Evolutionary conservation across 2,888 invertebrate genomes (phyloP), one percentile per base, ranked within the genome.

Genomic region (Napeogenes sylphis): DNA sequence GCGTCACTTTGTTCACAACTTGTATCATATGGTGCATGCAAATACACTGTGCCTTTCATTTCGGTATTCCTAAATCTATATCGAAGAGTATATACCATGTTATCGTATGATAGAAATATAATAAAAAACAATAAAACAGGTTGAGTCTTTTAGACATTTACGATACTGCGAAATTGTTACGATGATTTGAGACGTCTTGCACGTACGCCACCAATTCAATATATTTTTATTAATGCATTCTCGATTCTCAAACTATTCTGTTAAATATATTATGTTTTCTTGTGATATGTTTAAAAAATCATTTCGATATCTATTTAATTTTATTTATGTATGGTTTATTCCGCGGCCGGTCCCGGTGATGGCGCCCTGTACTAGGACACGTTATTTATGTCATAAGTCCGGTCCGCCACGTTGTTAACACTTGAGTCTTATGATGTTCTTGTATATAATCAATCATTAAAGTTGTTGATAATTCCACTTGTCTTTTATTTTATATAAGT

Each of bases 361-460:
- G 35, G 6, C 35, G 45, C 42, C 6, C 42, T 54, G 45, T 32
- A 38, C 56, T 42, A 45, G 38, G 55, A 58, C 58, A 5, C 53
- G 61, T 67, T 64, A 56, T 61, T 59, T 59, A 55, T 47, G 74
- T 75, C 71, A 70, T 45, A 33, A 70, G 73, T 66, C 69, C 73
- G 73, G 73, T 66, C 69, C 73, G 73, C 73, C 68, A 45, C 64
- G 76, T 82, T 86, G 83, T 87, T 86, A 80, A 80, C 80, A 80
- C 78, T 77, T 81, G 80, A 83, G 81, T 82, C 79, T 21, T 84
- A 83, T 80, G 81, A 76, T 85, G 84, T 87, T 88, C 87, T 82
- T 89, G 89, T 90, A 88, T 89, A 89, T 89, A 89, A 85, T 84
- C 83, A 83, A 87, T 85, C 80, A 90, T 83, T 88, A 89, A 88